These are phyloP conservation scores for Etheostoma cragini DNA, from an alignment of 2,113 vertebrate genomes.

Conservation along the genomic window DNA sequence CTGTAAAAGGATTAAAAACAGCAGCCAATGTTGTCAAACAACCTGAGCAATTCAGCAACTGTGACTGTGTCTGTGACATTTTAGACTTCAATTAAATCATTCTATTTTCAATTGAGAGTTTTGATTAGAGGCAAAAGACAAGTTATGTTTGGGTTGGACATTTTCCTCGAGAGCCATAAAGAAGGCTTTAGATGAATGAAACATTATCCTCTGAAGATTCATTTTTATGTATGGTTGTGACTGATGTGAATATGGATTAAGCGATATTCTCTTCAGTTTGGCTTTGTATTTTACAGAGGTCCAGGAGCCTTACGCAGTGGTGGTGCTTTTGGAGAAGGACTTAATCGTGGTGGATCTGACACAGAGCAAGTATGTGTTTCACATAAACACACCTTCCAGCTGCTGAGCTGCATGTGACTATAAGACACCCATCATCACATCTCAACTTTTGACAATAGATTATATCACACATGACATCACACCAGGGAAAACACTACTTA, in stretches of 20 bases:
- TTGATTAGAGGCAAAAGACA: too few species aligned
- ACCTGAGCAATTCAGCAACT: neutral
- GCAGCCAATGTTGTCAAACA: neutral
- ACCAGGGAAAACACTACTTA: neutral
- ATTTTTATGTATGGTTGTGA: neutral
- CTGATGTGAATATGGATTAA: neutral
- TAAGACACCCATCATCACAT: neutral
- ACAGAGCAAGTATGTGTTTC: conserved; percentile 92
- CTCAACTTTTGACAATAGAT: conserved; percentile 5
- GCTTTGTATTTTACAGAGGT: conserved; percentile 85
- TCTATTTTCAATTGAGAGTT: too few species aligned
- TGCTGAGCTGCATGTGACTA: neutral
- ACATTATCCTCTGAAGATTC: neutral
- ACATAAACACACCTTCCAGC: neutral
- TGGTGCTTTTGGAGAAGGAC: conserved; percentile 95
- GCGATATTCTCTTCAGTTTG: conserved; percentile 9
- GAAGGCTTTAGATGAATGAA: neutral
- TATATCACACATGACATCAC: neutral
- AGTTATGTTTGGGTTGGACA: neutral
- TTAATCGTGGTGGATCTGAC: conserved; percentile 95
- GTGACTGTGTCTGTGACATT: neutral
- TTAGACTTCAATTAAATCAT: neutral
- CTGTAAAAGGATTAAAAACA: neutral
- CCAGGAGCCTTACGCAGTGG: conserved; percentile 96
- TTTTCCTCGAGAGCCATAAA: neutral